phyloP scores from a whole-genome alignment of 2,113 vertebrate genomes.

The Psammodynastes pulverulentus region DNA sequence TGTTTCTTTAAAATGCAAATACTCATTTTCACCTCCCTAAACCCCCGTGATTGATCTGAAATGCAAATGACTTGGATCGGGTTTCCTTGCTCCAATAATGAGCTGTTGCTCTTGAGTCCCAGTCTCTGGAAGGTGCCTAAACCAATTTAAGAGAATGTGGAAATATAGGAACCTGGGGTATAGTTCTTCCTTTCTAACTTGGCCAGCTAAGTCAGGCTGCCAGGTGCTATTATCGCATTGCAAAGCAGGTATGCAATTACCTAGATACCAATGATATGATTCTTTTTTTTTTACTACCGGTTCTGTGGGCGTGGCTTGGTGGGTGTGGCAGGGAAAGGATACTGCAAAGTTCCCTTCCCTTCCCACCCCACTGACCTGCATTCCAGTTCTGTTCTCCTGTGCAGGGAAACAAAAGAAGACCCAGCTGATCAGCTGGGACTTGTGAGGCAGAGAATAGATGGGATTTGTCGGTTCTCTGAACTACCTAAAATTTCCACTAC shows the following conservation, averaged over 20 bases:
- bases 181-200: neutral
- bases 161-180: neutral
- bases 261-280: too few species aligned
- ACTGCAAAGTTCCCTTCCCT: too few species aligned
- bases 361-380: too few species aligned
- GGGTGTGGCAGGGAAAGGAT: too few species aligned
- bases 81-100: neutral
- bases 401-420: too few species aligned
- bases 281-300: too few species aligned
- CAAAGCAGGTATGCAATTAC: neutral
- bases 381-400: too few species aligned
- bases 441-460: too few species aligned
- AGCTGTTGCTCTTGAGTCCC: neutral
- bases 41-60: neutral
- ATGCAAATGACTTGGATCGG: neutral
- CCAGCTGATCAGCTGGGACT: too few species aligned
- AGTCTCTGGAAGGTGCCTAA: neutral
- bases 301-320: too few species aligned
- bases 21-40: neutral
- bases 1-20: neutral
- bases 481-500: too few species aligned
- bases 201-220: neutral
- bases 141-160: neutral
- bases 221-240: neutral
- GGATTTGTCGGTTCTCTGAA: too few species aligned